Conservation (phyloP, 2,797 vertebrate species). For the Enteromius treurensis region DNA sequence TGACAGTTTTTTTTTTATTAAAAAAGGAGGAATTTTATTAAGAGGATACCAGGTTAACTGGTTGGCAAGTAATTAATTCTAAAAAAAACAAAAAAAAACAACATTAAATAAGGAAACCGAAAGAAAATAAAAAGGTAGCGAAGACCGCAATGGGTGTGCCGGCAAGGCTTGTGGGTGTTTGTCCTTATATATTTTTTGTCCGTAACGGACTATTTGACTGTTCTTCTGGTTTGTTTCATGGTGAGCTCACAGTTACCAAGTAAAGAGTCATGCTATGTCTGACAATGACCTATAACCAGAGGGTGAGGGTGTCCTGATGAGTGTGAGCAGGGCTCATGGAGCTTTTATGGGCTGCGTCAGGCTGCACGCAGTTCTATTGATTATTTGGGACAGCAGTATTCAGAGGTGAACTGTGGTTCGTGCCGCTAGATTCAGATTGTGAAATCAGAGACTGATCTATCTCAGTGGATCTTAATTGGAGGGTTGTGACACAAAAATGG, state of each 20-base stretch:
- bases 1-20: background rate
- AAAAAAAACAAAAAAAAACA: background rate
- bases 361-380: conserved; percentile 28
- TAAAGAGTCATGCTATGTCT: background rate
- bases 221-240: background rate
- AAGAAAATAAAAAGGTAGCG: background rate
- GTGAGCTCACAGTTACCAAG: background rate
- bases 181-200: background rate
- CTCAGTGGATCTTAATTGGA: background rate
- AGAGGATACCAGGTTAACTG: background rate
- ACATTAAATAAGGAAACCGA: background rate
- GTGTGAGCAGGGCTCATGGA: conserved; percentile 3
- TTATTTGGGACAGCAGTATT: conserved; percentile 21
- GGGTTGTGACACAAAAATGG: conserved; percentile 15
- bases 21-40: background rate
- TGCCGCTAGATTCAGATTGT: background rate
- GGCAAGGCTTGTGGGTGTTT: background rate
- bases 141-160: background rate
- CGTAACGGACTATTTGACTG: background rate
- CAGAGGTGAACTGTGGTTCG: conserved; percentile 18
- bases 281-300: conserved; percentile 33
- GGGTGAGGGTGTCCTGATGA: conserved; percentile 8
- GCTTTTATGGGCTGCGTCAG: conserved; percentile 21
- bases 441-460: background rate
- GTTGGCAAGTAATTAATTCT: background rate